phyloP scores from a whole-genome alignment of 1,140 invertebrate genomes.

The Diploscapter pachys region DNA sequence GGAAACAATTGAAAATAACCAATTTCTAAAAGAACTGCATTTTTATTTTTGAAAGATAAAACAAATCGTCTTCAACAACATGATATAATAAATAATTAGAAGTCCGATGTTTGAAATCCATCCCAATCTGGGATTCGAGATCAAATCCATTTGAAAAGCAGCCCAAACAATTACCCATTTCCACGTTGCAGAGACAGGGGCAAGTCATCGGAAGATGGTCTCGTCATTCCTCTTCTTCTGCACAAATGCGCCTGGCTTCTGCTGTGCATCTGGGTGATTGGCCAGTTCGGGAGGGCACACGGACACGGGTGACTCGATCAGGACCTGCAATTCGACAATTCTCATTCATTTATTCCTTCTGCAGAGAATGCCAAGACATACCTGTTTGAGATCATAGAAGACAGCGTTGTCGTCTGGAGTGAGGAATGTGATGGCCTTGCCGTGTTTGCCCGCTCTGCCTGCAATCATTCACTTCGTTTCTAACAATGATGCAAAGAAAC shows the following conservation, averaged over 20 bases:
- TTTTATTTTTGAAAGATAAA: too few species aligned
- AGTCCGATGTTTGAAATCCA: too few species aligned
- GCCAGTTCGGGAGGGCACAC: constrained; percentile 91
- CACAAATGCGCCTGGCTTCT: constrained; percentile 85
- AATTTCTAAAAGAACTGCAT: too few species aligned
- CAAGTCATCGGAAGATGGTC: constrained; percentile 59
- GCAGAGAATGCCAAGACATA: too few species aligned
- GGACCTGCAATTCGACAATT: constrained; percentile 60
- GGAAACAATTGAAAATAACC: too few species aligned
- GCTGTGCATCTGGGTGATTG: constrained; percentile 96
- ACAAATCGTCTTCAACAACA: too few species aligned
- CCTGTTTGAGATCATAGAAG: constrained; percentile 88
- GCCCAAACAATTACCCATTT: too few species aligned
- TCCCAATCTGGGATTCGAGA: too few species aligned
- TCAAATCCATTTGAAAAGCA: too few species aligned
- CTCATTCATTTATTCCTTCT: too few species aligned
- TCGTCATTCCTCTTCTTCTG: constrained; percentile 87
- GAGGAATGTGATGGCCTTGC: constrained; percentile 89
- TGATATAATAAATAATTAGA: too few species aligned
- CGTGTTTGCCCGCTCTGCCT: constrained; percentile 94
- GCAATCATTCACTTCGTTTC: constrained; percentile 24
- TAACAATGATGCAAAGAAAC: constrained; percentile 4
- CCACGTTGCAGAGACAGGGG: too few species aligned
- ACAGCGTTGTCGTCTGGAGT: constrained; percentile 92
- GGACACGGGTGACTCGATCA: constrained; percentile 84